These are phyloP conservation scores for Staurois parvus DNA, from an alignment of 2,797 vertebrate species.

Conservation along the genomic window DNA sequence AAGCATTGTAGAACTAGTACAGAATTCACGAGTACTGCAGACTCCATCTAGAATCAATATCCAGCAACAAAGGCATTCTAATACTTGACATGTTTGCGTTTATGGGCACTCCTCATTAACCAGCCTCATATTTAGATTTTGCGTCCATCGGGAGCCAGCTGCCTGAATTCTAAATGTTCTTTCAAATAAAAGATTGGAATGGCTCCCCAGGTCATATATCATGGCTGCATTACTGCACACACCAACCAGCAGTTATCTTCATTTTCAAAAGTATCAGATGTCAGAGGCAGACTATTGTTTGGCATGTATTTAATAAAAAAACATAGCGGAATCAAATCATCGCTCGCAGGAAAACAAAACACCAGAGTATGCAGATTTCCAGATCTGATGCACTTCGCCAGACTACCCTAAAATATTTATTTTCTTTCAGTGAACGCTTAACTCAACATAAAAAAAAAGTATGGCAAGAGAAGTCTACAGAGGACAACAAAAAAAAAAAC, in stretches of 20 bases:
- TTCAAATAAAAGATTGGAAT: constrained; percentile 44
- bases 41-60: constrained; percentile 35
- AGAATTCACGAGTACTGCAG: not conserved
- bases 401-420: constrained; percentile 48
- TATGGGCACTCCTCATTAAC: constrained; percentile 44
- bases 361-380: constrained; percentile 45
- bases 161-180: constrained; percentile 34
- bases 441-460: constrained; percentile 36
- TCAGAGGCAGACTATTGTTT: constrained; percentile 39
- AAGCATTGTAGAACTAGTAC: not conserved
- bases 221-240: constrained; percentile 37
- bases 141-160: constrained; percentile 30
- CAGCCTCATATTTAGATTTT: constrained; percentile 21
- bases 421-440: constrained; percentile 49
- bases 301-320: constrained; percentile 59
- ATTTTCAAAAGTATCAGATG: constrained; percentile 57
- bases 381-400: constrained; percentile 25
- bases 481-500: constrained; percentile 33
- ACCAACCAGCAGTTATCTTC: constrained; percentile 40
- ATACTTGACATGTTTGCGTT: constrained; percentile 36
- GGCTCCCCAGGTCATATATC: constrained; percentile 39
- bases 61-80: constrained; percentile 12
- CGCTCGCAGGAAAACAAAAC: constrained; percentile 42
- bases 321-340: constrained; percentile 49
- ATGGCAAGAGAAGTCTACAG: constrained; percentile 19